Evolutionary conservation across 2,888 invertebrate species (phyloP), one percentile per base, ranked within the genome.

Genomic region (Drosophila silvestris): DNA sequence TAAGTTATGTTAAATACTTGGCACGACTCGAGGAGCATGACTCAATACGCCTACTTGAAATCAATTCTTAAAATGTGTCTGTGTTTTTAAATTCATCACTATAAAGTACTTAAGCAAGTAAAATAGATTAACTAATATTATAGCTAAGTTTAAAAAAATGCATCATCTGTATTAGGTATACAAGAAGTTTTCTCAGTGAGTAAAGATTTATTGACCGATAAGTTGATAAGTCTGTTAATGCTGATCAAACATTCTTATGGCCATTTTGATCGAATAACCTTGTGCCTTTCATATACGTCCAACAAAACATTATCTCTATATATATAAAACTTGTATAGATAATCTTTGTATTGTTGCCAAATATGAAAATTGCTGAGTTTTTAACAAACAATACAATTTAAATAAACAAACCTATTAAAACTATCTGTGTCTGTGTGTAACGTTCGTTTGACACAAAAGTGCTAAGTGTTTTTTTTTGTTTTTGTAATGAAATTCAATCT

Each of bases 401-500:
- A 53, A 16, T n/a, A 30, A 14, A n/a, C n/a, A n/a, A 53, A 32
- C 4, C 3, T 14, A 22, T 16, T 22, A 33, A 33, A 33, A 53
- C 14, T 26, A n/a, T n/a, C 5, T 41, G n/a, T n/a, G 7, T 4
- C 50, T 32, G 32, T 33, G 28, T 50, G 30, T 10, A 12, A 16
- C 39, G n/a, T 44, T 54, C 32, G 22, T 39, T 39, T 52, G 41
- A 59, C 19, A 58, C 35, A 60, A 56, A 56, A 51, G 39, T 33
- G 59, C 26, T 9, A 47, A 64, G 64, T 59, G 52, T 53, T 70
- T 62, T 52, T 7, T 3, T 5, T 39, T 22, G 2, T 44, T 44
- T 22, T 35, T 16, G 35, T 16, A 16, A 12, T 22, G 39, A 67
- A 76, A 50, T 62, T 74, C 54, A 41, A 69, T 64, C 22, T 72